phyloP scores from a whole-genome alignment of 2,888 invertebrate species.

The Hydropsyche betteni region DNA sequence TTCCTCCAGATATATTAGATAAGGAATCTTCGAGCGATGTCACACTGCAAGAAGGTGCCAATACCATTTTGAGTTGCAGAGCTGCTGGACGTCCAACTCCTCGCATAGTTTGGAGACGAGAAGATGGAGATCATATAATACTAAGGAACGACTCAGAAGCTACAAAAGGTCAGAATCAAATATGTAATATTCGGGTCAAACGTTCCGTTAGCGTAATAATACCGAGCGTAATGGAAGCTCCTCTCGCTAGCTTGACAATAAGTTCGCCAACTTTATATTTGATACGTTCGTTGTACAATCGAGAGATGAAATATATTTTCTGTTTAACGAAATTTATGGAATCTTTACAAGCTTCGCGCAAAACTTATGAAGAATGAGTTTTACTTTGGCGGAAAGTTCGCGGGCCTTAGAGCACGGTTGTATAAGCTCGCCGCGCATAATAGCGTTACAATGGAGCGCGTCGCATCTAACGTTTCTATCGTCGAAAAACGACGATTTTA shows the following conservation, averaged over 20 bases:
- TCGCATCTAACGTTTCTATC: no score
- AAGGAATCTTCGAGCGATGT: constrained; percentile 81
- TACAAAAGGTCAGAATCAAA: constrained; percentile 58
- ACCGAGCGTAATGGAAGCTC: no score
- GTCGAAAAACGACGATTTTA: no score
- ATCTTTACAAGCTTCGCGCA: constrained; percentile 15
- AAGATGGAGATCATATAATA: constrained; percentile 69
- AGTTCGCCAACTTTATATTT: neutral
- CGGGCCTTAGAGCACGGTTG: neutral
- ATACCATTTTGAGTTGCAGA: constrained; percentile 76
- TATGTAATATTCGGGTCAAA: no score
- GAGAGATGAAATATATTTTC: constrained; percentile 35
- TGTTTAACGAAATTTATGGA: constrained; percentile 25
- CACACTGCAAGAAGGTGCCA: constrained; percentile 77
- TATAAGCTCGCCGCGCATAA: neutral
- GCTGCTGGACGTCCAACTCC: constrained; percentile 79
- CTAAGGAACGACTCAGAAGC: constrained; percentile 62
- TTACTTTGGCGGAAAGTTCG: neutral
- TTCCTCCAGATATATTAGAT: constrained; percentile 81
- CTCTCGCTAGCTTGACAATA: no score
- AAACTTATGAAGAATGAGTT: constrained; percentile 17
- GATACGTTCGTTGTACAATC: constrained; percentile 22
- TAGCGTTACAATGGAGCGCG: no score
- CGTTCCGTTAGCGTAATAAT: no score
- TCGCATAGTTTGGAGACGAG: constrained; percentile 70